phyloP scores from a whole-genome alignment of 2,113 vertebrate species.

The Neodontobutis hainanensis region DNA sequence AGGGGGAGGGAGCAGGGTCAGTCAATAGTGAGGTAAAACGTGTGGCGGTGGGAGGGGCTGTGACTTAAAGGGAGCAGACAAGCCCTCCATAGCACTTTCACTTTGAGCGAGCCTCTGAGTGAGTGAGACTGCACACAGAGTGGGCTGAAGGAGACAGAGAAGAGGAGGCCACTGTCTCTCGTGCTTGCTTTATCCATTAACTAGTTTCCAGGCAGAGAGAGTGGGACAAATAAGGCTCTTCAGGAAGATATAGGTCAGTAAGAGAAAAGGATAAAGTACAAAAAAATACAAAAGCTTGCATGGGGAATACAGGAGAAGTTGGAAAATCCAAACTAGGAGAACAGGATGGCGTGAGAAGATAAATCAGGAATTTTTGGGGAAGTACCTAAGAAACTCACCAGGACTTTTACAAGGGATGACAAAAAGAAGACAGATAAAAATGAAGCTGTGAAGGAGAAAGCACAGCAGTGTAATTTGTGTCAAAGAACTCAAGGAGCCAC shows the following conservation, averaged over 20 bases:
- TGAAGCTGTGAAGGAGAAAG: conserved; percentile 38
- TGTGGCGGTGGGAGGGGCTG: conserved; percentile 72
- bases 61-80: conserved; percentile 69
- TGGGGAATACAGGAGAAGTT: conserved; percentile 56
- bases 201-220: conserved; percentile 42
- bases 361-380: conserved; percentile 61
- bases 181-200: conserved; percentile 59
- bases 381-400: conserved; percentile 64
- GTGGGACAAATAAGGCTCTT: conserved; percentile 42
- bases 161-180: conserved; percentile 49
- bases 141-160: conserved; percentile 53
- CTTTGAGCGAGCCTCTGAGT: conserved; percentile 64
- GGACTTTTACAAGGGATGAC: conserved; percentile 49
- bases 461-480: conserved; percentile 44
- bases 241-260: conserved; percentile 62
- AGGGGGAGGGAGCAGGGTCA: conserved; percentile 60
- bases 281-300: conserved; percentile 53
- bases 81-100: conserved; percentile 72
- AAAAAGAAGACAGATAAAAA: conserved; percentile 27
- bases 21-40: conserved; percentile 74
- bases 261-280: conserved; percentile 19
- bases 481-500: conserved; percentile 59
- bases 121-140: conserved; percentile 46
- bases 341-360: conserved; percentile 61
- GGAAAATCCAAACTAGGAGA: conserved; percentile 69